A percentile compares a stretch with the other conserved stretches of the same genome.
Evolutionary conservation across 2,888 invertebrate genomes (phyloP).

Genomic region (Melanostoma mellinum): DNA sequence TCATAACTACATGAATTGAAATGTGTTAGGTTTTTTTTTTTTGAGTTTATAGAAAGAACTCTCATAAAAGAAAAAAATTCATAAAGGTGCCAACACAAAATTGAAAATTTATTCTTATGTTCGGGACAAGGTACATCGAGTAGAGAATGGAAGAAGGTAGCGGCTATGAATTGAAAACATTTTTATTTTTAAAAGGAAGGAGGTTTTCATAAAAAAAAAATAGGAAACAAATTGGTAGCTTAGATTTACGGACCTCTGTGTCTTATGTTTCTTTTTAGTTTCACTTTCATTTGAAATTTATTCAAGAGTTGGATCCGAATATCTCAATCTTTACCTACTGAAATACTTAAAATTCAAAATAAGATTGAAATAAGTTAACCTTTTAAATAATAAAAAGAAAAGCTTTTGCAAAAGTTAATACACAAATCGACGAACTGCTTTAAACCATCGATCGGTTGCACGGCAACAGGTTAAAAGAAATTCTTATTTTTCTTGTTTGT

Average conservation of each 20-base stretch:
- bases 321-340: no score
- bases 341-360: no score
- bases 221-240: no score
- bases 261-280: neutral
- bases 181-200: neutral
- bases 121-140: slow-evolving; percentile 21
- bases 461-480: no score
- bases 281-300: slow-evolving; percentile 23
- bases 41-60: neutral
- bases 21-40: slow-evolving; percentile 4
- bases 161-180: neutral
- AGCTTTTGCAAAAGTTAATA: no score
- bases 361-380: no score
- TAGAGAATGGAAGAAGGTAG: neutral
- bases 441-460: no score
- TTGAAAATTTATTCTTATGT: slow-evolving; percentile 51
- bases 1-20: slow-evolving; percentile 40
- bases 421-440: no score
- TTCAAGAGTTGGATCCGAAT: neutral
- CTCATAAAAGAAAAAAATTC: neutral
- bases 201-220: no score
- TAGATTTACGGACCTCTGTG: no score
- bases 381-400: no score
- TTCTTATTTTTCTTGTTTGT: no score
- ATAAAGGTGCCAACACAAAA: slow-evolving; percentile 47